These are phyloP conservation scores for Drosophila paramelanica DNA, from an alignment of 2,888 invertebrate species.

Conservation along the genomic window DNA sequence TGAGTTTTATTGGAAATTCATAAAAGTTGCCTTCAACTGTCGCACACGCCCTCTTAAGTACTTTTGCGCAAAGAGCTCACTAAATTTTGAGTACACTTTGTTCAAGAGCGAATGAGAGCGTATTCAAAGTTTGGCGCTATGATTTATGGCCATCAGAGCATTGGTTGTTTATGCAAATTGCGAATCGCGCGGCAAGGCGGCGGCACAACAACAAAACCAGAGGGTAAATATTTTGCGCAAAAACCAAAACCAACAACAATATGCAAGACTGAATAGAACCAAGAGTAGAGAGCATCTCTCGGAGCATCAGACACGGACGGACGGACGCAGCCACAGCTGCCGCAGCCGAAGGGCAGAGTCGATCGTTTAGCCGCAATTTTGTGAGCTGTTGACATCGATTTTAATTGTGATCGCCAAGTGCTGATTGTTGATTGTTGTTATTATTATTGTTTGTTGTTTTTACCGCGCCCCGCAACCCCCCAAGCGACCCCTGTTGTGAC, in stretches of 20 bases:
- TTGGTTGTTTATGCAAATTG: conserved; percentile 75
- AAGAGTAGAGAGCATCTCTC: conserved; percentile 3
- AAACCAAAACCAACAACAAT: conserved; percentile 33
- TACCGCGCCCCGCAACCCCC: background rate
- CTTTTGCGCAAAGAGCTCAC: conserved; percentile 35
- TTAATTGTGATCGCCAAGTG: conserved; percentile 72
- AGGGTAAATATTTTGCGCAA: conserved; percentile 6
- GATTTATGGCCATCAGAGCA: conserved; percentile 66
- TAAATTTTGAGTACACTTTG: conserved; percentile 51
- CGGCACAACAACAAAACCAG: conserved; percentile 6
- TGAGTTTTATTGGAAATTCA: conserved; percentile 2
- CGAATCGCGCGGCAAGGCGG: conserved; percentile 28
- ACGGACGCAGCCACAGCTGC: background rate
- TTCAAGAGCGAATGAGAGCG: conserved; percentile 25
- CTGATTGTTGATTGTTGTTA: conserved; percentile 43
- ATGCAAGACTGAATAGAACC: conserved; percentile 27
- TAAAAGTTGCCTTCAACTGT: conserved; percentile 36
- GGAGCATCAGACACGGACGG: background rate
- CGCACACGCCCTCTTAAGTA: conserved; percentile 28
- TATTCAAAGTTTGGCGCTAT: conserved; percentile 57
- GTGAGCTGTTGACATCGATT: conserved; percentile 75
- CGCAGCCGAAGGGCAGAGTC: conserved; percentile 39
- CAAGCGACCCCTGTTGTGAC: conserved; percentile 22
- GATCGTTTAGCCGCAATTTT: conserved; percentile 60
- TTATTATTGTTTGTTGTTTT: conserved; percentile 34